Conservation (phyloP, 2,888 invertebrate genomes). For the Melanotus villosus region DNA sequence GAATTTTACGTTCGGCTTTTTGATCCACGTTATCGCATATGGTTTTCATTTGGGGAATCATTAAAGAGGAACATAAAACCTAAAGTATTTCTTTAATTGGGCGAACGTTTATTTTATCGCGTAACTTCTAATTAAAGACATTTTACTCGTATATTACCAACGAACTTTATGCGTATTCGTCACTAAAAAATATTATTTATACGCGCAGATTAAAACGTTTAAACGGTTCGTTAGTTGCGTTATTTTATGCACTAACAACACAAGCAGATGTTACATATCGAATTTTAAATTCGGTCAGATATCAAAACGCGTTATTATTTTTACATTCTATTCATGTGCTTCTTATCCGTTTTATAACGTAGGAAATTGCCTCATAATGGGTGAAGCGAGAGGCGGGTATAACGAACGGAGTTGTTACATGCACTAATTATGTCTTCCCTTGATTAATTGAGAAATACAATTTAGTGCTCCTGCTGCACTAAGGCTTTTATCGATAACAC, state of each 20-base stretch:
- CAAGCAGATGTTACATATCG: conserved; percentile 46
- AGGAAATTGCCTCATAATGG: conserved; percentile 39
- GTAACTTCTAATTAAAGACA: conserved; percentile 47
- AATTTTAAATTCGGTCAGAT: conserved; percentile 40
- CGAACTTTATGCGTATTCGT: conserved; percentile 35
- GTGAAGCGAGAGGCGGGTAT: conserved; percentile 25
- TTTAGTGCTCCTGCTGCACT: conserved; percentile 7
- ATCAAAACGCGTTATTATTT: conserved; percentile 33
- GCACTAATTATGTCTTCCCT: conserved; percentile 23
- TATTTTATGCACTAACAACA: conserved; percentile 32
- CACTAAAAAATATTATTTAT: conserved; percentile 33
- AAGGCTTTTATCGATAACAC: conserved; percentile 28
- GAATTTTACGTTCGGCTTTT: conserved; percentile 13
- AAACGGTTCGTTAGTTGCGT: background rate
- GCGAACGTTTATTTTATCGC: conserved; percentile 52
- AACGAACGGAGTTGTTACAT: conserved; percentile 19
- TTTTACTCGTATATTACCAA: conserved; percentile 33
- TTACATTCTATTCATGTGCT: conserved; percentile 26
- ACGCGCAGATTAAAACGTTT: background rate
- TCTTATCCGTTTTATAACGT: conserved; percentile 24
- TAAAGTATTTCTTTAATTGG: conserved; percentile 53
- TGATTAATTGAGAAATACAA: conserved; percentile 30
- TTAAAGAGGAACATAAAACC: conserved; percentile 25
- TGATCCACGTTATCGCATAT: conserved; percentile 45
- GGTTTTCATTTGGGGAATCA: conserved; percentile 47